phyloP scores from a whole-genome alignment of 2,888 invertebrate species.

The Electrophaes corylata region DNA sequence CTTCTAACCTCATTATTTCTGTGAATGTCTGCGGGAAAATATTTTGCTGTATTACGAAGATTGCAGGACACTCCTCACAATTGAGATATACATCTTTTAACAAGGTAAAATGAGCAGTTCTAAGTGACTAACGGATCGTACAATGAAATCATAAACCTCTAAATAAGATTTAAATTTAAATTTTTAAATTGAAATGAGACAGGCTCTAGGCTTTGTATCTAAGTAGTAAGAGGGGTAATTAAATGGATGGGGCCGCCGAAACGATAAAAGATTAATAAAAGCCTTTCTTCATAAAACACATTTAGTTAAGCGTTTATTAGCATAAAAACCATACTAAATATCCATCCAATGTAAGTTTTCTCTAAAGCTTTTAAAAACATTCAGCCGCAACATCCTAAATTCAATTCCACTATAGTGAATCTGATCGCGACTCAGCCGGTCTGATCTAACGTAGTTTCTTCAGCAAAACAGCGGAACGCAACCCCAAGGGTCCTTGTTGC shows the following conservation, averaged over 20 bases:
- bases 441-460: conserved; percentile 43
- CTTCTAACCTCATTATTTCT: conserved; percentile 1
- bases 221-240: too few species aligned
- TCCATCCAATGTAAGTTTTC: not conserved
- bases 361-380: not conserved
- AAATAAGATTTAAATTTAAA: not conserved
- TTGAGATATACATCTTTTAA: conserved; percentile 30
- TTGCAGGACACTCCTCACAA: conserved; percentile 24
- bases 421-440: conserved; percentile 35
- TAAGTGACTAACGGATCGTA: conserved; percentile 5
- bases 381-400: conserved; percentile 22
- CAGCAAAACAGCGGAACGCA: conserved; percentile 48
- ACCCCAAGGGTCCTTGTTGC: conserved; percentile 56
- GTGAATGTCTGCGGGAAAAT: conserved; percentile 24
- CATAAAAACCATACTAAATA: not conserved
- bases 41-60: conserved; percentile 17
- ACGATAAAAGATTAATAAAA: too few species aligned
- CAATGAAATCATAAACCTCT: conserved; percentile 3
- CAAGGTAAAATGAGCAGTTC: conserved; percentile 17
- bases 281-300: too few species aligned
- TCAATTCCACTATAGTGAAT: conserved; percentile 35
- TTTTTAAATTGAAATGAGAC: too few species aligned
- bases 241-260: too few species aligned
- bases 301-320: not conserved
- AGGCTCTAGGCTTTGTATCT: too few species aligned